Conservation (phyloP, 2,888 invertebrate genomes). For the Acleris cristana region DNA sequence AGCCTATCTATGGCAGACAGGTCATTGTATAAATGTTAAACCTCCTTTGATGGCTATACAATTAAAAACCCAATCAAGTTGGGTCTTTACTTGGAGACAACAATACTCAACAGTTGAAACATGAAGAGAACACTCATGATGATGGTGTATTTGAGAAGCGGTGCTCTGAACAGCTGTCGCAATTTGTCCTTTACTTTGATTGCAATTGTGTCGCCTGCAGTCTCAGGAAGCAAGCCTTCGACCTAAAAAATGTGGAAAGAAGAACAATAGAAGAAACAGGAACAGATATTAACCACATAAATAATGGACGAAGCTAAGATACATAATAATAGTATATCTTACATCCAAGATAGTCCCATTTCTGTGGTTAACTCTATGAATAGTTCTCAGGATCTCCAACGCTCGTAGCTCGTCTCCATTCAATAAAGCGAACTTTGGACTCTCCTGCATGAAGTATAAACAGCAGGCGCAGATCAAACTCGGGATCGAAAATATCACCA, state of each 20-base stretch:
- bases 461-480: slow-evolving; percentile 83
- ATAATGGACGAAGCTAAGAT: not conserved
- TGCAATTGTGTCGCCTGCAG: slow-evolving; percentile 51
- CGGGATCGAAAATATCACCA: slow-evolving; percentile 86
- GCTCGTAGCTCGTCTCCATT: slow-evolving; percentile 84
- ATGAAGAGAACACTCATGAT: slow-evolving; percentile 75
- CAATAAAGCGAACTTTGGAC: slow-evolving; percentile 88
- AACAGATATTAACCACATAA: not conserved
- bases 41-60: too few relatives aligned
- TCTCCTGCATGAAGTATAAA: slow-evolving; percentile 86
- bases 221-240: slow-evolving; percentile 55
- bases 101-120: slow-evolving; percentile 83
- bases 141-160: slow-evolving; percentile 78
- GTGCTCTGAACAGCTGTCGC: slow-evolving; percentile 75
- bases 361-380: slow-evolving; percentile 60
- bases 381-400: slow-evolving; percentile 63
- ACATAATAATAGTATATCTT: not conserved
- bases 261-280: not conserved
- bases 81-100: not conserved
- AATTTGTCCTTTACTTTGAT: slow-evolving; percentile 65
- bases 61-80: too few relatives aligned
- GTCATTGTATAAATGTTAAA: too few relatives aligned
- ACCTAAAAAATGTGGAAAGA: slow-evolving; percentile 49
- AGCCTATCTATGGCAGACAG: too few relatives aligned
- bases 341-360: slow-evolving; percentile 19